Percentiles rank a stretch among this genome's conserved stretches.
Evolutionary conservation across 2,797 vertebrate genomes (phyloP).

Genomic region (Monodelphis domestica): DNA sequence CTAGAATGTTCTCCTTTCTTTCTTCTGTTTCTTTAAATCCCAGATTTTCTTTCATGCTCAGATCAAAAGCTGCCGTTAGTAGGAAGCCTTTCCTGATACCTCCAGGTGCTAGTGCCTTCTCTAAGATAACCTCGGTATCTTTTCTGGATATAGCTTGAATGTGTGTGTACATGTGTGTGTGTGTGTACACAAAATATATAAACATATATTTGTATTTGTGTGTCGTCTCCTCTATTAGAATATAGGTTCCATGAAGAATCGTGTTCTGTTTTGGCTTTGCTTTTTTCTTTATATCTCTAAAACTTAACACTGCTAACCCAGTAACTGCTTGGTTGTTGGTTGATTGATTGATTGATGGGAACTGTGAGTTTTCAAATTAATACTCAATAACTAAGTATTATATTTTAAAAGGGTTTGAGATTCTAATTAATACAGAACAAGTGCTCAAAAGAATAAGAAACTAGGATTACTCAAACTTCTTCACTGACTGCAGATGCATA

Average conservation of each 20-base stretch:
- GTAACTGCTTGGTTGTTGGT: neutral
- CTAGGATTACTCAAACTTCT: neutral
- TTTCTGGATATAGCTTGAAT: neutral
- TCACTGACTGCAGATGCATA: neutral
- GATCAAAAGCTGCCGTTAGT: neutral
- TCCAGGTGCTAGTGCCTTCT: neutral
- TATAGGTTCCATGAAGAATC: neutral
- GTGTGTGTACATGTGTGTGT: accelerated
- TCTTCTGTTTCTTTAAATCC: neutral
- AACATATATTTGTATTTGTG: neutral
- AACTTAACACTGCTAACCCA: neutral
- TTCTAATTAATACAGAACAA: too few species aligned
- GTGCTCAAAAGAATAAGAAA: neutral
- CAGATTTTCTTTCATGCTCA: neutral
- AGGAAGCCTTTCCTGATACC: neutral
- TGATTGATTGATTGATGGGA: too few species aligned
- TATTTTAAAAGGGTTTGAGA: too few species aligned
- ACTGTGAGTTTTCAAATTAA: too few species aligned
- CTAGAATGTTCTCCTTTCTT: neutral
- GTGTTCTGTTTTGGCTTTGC: neutral
- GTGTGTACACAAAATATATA: too few species aligned
- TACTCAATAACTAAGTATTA: too few species aligned
- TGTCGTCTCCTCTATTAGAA: neutral
- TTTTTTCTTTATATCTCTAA: neutral
- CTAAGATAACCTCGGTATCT: neutral